Percentiles rank a stretch among this genome's conserved stretches.
phyloP scores from a whole-genome alignment of 35 echinoderm and acorn worm species.

The Apostichopus parvimensis region DNA sequence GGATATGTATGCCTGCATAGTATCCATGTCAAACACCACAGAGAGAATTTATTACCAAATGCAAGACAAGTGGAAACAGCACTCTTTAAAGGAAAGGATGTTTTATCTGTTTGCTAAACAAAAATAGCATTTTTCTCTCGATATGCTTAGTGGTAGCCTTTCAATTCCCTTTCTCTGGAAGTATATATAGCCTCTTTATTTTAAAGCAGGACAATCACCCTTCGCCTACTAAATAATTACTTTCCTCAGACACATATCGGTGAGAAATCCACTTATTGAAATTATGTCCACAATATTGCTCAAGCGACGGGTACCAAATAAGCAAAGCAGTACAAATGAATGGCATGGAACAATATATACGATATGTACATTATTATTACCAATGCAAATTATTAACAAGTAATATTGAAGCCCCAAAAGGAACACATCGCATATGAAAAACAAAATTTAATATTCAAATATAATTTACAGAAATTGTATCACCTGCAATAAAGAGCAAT shows the following conservation, averaged over 20 bases:
- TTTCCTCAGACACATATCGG: not conserved
- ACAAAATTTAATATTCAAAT: too few relatives aligned
- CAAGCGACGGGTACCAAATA: not conserved
- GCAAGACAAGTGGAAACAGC: not conserved
- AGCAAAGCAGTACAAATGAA: not conserved
- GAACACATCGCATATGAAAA: too few relatives aligned
- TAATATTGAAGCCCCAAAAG: too few relatives aligned
- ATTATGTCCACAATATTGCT: constrained; percentile 13
- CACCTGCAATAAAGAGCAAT: too few relatives aligned
- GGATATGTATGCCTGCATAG: not conserved
- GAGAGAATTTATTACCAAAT: not conserved
- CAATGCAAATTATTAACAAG: too few relatives aligned
- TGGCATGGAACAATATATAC: not conserved
- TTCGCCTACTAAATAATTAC: not conserved
- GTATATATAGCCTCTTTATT: not conserved
- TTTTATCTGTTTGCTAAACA: not conserved
- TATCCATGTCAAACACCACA: not conserved
- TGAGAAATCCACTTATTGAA: not conserved
- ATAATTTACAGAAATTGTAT: too few relatives aligned
- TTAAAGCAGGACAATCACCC: not conserved
- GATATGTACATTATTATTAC: too few relatives aligned
- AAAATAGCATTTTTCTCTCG: not conserved
- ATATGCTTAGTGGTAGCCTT: not conserved
- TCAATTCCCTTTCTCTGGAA: not conserved
- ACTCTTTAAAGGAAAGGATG: not conserved